These are phyloP conservation scores for Aphidius ervi DNA, from an alignment of 1,140 invertebrate genomes.

Conservation along the genomic window DNA sequence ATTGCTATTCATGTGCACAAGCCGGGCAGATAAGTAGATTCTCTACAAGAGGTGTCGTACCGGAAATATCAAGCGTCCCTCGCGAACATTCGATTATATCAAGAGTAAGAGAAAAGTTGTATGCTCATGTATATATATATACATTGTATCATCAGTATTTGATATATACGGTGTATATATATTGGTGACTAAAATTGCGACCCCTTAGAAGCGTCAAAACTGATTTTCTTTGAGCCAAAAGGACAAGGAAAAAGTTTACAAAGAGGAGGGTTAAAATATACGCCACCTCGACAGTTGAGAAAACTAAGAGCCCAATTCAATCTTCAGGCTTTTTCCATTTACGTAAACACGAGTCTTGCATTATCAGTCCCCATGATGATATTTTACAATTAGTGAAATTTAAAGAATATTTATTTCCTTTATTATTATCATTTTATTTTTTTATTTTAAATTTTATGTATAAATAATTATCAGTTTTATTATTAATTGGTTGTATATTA, in stretches of 20 bases:
- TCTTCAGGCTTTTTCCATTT: not conserved
- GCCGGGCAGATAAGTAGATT: conserved; percentile 18
- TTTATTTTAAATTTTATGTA: not conserved
- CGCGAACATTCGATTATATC: conserved; percentile 19
- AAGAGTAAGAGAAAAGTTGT: conserved; percentile 17
- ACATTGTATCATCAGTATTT: not conserved
- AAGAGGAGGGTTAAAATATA: not conserved
- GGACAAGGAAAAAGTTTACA: conserved; percentile 4
- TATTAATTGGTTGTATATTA: conserved; percentile 8
- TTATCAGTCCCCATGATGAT: too few species aligned
- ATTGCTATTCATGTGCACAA: not conserved
- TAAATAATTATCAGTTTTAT: not conserved
- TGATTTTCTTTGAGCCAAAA: conserved; percentile 6
- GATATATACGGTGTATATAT: not conserved
- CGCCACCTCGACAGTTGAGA: not conserved
- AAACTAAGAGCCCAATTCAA: conserved; percentile 1
- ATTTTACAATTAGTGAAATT: not conserved
- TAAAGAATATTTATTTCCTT: not conserved
- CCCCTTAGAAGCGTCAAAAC: conserved; percentile 11
- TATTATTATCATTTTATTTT: not conserved
- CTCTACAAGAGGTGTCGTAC: conserved; percentile 9
- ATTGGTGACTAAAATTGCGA: not conserved
- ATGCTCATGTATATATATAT: not conserved
- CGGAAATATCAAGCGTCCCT: conserved; percentile 14
- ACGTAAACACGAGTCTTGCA: too few species aligned